These are phyloP conservation scores for Amblyopsis rosae DNA, from an alignment of 2,113 vertebrate genomes.

Conservation along the genomic window DNA sequence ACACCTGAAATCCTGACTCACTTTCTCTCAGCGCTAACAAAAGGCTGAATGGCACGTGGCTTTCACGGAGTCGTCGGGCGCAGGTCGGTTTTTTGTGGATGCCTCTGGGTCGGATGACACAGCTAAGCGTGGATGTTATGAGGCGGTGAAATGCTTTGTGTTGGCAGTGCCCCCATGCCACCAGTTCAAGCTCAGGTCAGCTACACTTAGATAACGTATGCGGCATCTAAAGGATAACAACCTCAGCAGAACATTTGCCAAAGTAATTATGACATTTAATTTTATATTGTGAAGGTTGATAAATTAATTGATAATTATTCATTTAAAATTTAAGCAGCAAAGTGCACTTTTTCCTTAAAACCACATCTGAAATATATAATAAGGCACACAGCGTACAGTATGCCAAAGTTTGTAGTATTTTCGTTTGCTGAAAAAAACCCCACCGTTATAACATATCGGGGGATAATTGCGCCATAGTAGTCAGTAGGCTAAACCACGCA, in stretches of 20 bases:
- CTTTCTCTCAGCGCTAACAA: slow-evolving; percentile 17
- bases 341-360: too few species aligned
- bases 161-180: slow-evolving; percentile 16
- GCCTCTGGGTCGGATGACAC: slow-evolving; percentile 29
- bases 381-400: too few species aligned
- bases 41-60: slow-evolving; percentile 21
- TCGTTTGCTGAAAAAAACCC: too few species aligned
- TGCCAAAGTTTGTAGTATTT: too few species aligned
- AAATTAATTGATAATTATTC: neutral
- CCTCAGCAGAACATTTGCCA: too few species aligned
- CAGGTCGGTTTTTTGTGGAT: slow-evolving; percentile 27
- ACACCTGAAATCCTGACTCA: slow-evolving; percentile 29
- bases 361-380: too few species aligned
- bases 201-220: neutral
- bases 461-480: too few species aligned
- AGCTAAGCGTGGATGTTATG: slow-evolving; percentile 9
- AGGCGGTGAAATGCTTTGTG: slow-evolving; percentile 14
- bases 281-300: neutral
- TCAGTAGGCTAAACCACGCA: too few species aligned
- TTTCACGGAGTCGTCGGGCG: slow-evolving; percentile 2
- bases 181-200: slow-evolving; percentile 5
- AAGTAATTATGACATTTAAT: neutral
- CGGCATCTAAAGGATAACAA: neutral
- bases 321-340: too few species aligned
- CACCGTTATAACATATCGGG: too few species aligned